A percentile compares a stretch with the other conserved stretches of the same genome.
phyloP scores from a whole-genome alignment of 2,113 vertebrate genomes.

The Mesocricetus auratus region DNA sequence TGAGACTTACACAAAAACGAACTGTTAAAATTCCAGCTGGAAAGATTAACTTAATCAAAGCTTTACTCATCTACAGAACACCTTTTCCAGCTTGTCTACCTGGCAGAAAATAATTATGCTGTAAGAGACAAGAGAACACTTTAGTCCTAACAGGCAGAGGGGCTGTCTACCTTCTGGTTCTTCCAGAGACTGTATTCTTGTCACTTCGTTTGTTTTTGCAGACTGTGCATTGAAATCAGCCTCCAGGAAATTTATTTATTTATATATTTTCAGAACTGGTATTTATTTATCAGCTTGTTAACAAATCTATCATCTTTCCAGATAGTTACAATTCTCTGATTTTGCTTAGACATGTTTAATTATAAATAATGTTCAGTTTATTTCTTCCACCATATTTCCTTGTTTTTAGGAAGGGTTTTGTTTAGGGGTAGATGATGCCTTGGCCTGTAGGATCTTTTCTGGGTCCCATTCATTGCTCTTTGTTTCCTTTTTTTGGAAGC shows the following conservation, averaged over 20 bases:
- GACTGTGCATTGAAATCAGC: background rate
- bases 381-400: background rate
- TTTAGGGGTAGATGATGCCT: background rate
- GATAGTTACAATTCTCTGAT: background rate
- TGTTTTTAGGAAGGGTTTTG: background rate
- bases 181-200: background rate
- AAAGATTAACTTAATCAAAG: background rate
- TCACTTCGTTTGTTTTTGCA: background rate
- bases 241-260: background rate
- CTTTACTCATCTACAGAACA: background rate
- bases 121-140: background rate
- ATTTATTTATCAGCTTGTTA: constrained; percentile 45
- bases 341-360: background rate
- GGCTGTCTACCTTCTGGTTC: background rate
- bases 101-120: background rate
- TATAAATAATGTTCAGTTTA: background rate
- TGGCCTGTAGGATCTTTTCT: background rate
- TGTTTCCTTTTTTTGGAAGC: background rate
- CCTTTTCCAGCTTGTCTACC: constrained; percentile 21
- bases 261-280: constrained; percentile 28
- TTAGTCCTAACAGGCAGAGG: background rate
- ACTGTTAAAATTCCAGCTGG: constrained; percentile 12
- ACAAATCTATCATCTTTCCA: background rate
- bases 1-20: constrained; percentile 24
- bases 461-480: background rate